Base-by-base conservation (phyloP, 1,140 invertebrate genomes). In the Augochlora pura region DNA sequence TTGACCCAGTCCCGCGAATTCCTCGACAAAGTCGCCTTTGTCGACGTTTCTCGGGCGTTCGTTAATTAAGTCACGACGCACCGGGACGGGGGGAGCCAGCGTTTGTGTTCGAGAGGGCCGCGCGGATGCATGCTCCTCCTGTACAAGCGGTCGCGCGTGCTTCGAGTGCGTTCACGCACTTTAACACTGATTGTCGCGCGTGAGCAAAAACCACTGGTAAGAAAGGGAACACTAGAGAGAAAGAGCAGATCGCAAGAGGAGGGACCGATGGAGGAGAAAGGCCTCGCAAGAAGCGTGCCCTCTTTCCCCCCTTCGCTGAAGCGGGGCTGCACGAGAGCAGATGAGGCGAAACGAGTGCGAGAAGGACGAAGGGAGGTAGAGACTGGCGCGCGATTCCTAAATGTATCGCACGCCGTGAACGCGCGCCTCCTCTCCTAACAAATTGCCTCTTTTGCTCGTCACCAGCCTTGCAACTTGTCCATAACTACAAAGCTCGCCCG, bases 361-460 rank as follows among this genome's bases (percentile, higher is more conserved):
- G 32, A 49, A 57, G 18, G 21, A 74, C 1, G 27, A 18, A 70
- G 25, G 68, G 12, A 23, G 38, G 10, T n/a, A 32, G 25, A 27
- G n/a, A 6, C 7, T 10, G 16, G 32, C 18, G 39, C 42, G 23
- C 49, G 46, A 25, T 73, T 85, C 74, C 67, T 81, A 85, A 87
- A 87, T 86, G 85, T 85, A 86, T 88, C 85, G 78, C 81, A 62
- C 85, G 78, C 80, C 62, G 80, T 75, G 74, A 85, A 88, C 68
- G 72, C 42, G 69, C 46, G 49, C 16, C 66, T 63, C 77, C 80
- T 81, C 83, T 82, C 78, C 74, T 86, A 85, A 90, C 86, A 89
- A 91, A 90, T 91, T 91, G 86, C 85, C 86, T 83, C 83, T 88
- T 83, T 86, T 84, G 85, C 77, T 83, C 75, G 62, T 85, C 59